phyloP scores from a whole-genome alignment of 2,797 vertebrate genomes.

The Clarias platycephalus region DNA sequence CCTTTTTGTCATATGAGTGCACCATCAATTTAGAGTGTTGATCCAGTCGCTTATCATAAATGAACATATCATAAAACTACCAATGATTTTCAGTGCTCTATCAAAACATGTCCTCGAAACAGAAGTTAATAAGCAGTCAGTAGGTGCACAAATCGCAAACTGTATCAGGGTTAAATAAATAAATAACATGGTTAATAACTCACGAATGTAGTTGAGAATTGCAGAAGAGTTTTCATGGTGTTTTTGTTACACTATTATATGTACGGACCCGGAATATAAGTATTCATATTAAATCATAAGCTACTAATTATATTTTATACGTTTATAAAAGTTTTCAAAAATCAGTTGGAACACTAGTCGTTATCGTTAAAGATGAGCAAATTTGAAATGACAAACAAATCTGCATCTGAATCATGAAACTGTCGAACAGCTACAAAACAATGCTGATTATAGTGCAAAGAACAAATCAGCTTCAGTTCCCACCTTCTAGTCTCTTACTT shows the following conservation, averaged over 20 bases:
- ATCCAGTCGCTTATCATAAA: slow-evolving; percentile 30
- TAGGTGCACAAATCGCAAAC: slow-evolving; percentile 1
- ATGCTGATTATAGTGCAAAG: background rate
- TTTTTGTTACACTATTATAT: background rate
- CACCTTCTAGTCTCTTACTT: background rate
- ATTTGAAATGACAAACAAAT: background rate
- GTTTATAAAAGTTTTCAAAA: background rate
- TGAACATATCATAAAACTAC: slow-evolving; percentile 56
- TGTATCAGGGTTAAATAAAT: background rate
- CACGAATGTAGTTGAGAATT: background rate
- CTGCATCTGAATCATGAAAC: background rate
- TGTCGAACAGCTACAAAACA: background rate
- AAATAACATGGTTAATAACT: background rate
- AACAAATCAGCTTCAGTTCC: background rate
- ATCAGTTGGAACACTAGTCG: too few species aligned
- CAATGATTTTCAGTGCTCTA: slow-evolving; percentile 41
- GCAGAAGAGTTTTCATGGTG: background rate
- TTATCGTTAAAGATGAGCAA: background rate
- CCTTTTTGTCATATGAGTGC: slow-evolving; percentile 1
- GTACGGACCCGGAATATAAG: background rate
- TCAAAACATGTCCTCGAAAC: slow-evolving; percentile 30
- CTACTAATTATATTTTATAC: background rate
- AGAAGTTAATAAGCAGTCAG: slow-evolving; percentile 28
- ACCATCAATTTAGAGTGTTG: slow-evolving; percentile 14
- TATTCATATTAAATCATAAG: background rate